Base-by-base conservation (phyloP, 2,888 invertebrate species). In the Ceriagrion tenellum region DNA sequence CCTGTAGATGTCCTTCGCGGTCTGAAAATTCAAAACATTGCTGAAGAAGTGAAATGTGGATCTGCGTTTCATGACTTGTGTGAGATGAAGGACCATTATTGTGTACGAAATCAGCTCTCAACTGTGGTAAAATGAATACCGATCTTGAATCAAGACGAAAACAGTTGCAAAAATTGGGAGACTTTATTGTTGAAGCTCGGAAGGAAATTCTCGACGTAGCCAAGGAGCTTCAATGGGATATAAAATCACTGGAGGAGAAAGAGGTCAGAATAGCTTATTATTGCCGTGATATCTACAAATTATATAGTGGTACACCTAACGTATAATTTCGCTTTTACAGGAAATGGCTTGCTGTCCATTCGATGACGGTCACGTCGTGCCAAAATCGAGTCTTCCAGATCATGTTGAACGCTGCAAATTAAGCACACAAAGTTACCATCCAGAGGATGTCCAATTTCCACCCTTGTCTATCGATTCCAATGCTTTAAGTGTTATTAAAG, bases 331-430 rank as follows among this genome's bases (percentile, higher is more conserved):
- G 3, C 16, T 35, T 91, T 59, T 30, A 2, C 47, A 93, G 93
- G 93, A 93, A 93, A 74, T 93, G 69, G 93, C n/a, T 47, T 13
- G 26, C 20, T 93, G 93, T n/a, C 93, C 93, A 26, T 47, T 74
- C 6, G 93, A 93, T 74, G 93, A 55, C 18, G 93, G 93, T n/a
- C 93, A 93, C 56, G 74, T 93, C 16, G 35, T 93, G 47, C 74
- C 93, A 16, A 74, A 93, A 47, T 40, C 63, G 13, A 93, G 69
- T 47, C 40, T 93, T 47, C 23, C 63, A 74, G n/a, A n/a, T 4
- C 93, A 93, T 69, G 26, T 93, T 12, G 93, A 93, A 18, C 18
- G 47, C 18, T 93, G 93, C n/a, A 93, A 69, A 74, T 40, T 40
- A 23, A 93, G 55, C 4, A 93, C 69, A 74, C 47, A 93, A 93